These are phyloP conservation scores for Verasper variegatus DNA, from an alignment of 2,113 vertebrate genomes.

Conservation along the genomic window DNA sequence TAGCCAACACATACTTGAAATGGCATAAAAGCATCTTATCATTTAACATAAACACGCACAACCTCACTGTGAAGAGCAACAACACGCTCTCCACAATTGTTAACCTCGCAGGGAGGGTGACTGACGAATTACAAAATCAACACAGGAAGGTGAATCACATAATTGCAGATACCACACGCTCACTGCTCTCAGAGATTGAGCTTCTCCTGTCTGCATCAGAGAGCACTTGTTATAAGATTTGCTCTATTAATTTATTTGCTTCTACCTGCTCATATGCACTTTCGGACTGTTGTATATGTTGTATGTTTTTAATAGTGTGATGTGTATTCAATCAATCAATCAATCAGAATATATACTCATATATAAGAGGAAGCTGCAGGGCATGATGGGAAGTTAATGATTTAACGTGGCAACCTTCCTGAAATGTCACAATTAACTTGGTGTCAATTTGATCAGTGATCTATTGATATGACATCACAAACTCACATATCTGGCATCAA, in stretches of 20 bases:
- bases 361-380: not conserved
- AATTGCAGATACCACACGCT: not conserved
- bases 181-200: not conserved
- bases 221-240: not conserved
- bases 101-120: not conserved
- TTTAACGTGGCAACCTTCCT: constrained; percentile 10
- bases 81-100: not conserved
- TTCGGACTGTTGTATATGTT: not conserved
- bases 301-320: not conserved
- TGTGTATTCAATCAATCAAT: not conserved
- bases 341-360: not conserved
- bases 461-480: not conserved
- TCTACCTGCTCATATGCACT: too few species aligned
- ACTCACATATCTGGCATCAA: not conserved
- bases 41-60: not conserved
- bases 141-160: not conserved
- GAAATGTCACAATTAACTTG: constrained; percentile 12
- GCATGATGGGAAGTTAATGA: not conserved
- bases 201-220: not conserved
- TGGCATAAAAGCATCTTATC: not conserved
- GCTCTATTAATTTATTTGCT: not conserved
- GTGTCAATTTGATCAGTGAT: not conserved
- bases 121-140: not conserved
- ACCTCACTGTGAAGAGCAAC: not conserved
- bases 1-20: not conserved